Conservation (phyloP, 2,113 vertebrate genomes). For the Heloderma charlesbogerti region DNA sequence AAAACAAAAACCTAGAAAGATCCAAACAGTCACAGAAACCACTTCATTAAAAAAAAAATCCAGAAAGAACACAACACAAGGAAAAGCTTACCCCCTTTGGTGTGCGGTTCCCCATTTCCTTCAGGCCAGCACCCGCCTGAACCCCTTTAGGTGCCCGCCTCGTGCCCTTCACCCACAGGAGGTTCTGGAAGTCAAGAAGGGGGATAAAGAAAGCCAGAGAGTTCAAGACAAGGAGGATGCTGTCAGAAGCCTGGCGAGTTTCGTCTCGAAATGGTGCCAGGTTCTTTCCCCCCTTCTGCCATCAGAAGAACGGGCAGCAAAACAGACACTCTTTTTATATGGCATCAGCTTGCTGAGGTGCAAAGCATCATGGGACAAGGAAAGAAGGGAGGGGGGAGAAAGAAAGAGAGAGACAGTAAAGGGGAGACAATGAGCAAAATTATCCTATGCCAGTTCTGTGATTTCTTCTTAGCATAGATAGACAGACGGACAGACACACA, state of each 20-base stretch:
- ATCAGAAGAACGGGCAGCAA: constrained; percentile 46
- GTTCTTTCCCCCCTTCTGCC: constrained; percentile 61
- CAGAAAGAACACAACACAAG: neutral
- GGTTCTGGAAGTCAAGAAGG: neutral
- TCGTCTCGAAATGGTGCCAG: constrained; percentile 26
- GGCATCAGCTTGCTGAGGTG: constrained; percentile 76
- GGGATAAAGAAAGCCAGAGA: neutral
- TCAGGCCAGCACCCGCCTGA: neutral
- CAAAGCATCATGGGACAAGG: constrained; percentile 66
- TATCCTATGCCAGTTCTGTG: neutral
- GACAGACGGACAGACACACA: too few species aligned
- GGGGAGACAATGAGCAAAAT: neutral
- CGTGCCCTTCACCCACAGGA: constrained; percentile 11
- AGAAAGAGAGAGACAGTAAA: neutral
- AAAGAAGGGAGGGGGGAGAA: constrained; percentile 26
- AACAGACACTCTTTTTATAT: constrained; percentile 65
- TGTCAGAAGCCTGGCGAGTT: constrained; percentile 3
- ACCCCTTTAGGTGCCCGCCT: neutral
- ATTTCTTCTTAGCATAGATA: neutral
- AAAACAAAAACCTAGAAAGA: neutral
- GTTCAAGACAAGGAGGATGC: neutral
- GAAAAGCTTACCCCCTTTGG: constrained; percentile 10
- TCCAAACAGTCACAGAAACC: neutral
- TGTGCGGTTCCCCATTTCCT: neutral
- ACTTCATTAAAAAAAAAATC: neutral